Percentiles rank a stretch among this genome's conserved stretches.
Conservation (phyloP, 2,113 vertebrate genomes). For the Terrapene triunguis region DNA sequence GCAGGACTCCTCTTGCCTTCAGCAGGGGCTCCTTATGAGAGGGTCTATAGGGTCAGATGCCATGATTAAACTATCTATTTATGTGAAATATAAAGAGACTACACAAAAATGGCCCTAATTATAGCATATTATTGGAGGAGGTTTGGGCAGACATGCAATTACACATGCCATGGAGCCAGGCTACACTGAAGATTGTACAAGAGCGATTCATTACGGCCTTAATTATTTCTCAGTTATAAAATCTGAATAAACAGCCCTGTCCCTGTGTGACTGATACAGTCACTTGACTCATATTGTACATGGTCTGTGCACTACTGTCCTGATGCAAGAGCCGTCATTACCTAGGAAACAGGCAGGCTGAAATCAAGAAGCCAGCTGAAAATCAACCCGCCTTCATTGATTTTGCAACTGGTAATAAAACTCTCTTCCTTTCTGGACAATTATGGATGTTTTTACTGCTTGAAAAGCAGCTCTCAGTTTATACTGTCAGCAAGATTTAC, state of each 20-base stretch:
- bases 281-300: background rate
- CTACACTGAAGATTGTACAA: background rate
- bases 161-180: background rate
- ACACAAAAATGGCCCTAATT: background rate
- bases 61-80: background rate
- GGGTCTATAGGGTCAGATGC: background rate
- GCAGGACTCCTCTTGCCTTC: background rate
- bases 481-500: background rate
- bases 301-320: background rate
- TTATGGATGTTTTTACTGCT: background rate
- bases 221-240: background rate
- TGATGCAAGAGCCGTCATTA: background rate
- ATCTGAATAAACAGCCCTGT: background rate
- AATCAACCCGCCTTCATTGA: background rate
- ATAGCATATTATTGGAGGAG: background rate
- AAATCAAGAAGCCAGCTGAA: background rate
- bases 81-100: background rate
- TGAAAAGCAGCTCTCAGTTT: background rate
- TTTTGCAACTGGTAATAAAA: background rate
- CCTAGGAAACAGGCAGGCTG: background rate
- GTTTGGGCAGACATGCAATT: background rate
- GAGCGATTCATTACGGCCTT: background rate
- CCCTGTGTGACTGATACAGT: background rate
- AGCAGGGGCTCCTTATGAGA: background rate
- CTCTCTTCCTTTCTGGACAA: background rate